phyloP scores from a whole-genome alignment of 1,140 invertebrate species.

The Zelostemma sp. region DNA sequence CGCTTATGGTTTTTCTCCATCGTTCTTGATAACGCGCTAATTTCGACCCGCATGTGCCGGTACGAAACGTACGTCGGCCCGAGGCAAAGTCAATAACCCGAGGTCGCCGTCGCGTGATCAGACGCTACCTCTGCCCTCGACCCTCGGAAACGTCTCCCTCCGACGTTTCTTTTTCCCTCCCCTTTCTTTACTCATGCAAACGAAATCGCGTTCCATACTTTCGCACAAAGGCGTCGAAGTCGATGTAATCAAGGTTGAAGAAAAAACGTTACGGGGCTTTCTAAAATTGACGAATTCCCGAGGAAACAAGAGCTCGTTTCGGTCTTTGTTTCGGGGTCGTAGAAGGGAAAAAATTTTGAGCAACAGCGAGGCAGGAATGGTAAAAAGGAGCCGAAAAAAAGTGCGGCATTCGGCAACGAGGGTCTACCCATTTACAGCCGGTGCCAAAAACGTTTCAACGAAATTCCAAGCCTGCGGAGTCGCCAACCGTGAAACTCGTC shows the following conservation, averaged over 20 bases:
- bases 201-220: too few relatives aligned
- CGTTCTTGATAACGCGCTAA: conserved; percentile 25
- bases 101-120: conserved; percentile 60
- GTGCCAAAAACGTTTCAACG: conserved; percentile 11
- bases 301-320: too few relatives aligned
- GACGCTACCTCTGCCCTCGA: conserved; percentile 51
- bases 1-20: conserved; percentile 32
- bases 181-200: conserved; percentile 13
- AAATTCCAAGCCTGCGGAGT: conserved; percentile 9
- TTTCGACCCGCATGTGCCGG: conserved; percentile 39
- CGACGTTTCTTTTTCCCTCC: conserved; percentile 36
- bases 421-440: background rate
- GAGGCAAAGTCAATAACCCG: conserved; percentile 61
- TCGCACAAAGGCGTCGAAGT: too few relatives aligned
- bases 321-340: too few relatives aligned
- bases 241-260: too few relatives aligned
- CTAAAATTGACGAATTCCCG: too few relatives aligned
- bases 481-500: conserved; percentile 6
- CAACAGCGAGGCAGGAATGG: too few relatives aligned
- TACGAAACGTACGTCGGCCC: conserved; percentile 33
- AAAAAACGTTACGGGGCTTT: too few relatives aligned
- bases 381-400: conserved; percentile 9
- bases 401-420: background rate
- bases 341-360: too few relatives aligned
- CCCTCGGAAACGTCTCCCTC: conserved; percentile 49